A percentile compares a stretch with the other conserved stretches of the same genome.
phyloP scores from a whole-genome alignment of 2,797 vertebrate genomes.

The Pyrocephalus nanus region DNA sequence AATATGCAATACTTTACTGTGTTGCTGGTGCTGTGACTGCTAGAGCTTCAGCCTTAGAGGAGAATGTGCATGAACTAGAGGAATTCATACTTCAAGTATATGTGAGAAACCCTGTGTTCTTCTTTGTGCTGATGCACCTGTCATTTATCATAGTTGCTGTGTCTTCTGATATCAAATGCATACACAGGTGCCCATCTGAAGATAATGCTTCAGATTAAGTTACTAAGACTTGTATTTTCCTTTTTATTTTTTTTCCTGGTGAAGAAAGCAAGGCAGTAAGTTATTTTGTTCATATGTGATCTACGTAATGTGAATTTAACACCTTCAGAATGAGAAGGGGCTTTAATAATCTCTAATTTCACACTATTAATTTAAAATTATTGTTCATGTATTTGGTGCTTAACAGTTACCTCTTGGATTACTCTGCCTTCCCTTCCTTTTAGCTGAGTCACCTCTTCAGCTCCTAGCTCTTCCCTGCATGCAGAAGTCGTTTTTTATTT shows the following conservation, averaged over 20 bases:
- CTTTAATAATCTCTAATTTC: neutral
- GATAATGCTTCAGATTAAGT: neutral
- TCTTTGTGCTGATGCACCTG: neutral
- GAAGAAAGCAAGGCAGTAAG: neutral
- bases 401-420: neutral
- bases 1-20: rapidly evolving
- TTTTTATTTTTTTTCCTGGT: neutral
- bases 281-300: neutral
- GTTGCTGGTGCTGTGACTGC: neutral
- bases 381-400: neutral
- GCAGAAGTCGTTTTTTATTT: neutral
- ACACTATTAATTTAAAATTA: neutral
- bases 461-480: neutral
- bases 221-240: neutral
- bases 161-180: neutral
- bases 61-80: neutral
- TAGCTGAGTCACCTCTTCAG: neutral
- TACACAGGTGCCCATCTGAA: neutral
- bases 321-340: neutral
- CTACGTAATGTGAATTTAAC: neutral
- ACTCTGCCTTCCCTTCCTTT: neutral
- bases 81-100: neutral
- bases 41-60: neutral
- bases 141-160: neutral
- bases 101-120: neutral